phyloP scores from a whole-genome alignment of 2,888 invertebrate genomes.

The Aporophyla lueneburgensis region DNA sequence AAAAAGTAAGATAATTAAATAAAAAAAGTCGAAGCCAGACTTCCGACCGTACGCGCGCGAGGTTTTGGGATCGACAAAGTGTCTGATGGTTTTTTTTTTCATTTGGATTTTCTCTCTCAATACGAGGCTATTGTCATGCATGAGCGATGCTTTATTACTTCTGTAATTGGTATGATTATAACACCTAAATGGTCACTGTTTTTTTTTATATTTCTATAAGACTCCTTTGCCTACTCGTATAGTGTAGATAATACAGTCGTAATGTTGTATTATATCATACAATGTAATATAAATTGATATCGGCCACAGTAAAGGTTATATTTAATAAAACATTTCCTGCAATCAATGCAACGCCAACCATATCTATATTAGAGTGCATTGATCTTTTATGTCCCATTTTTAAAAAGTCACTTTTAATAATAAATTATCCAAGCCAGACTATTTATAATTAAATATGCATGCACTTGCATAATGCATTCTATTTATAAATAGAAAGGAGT shows the following conservation, averaged over 20 bases:
- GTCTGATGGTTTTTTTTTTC: background rate
- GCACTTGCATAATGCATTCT: constrained; percentile 8
- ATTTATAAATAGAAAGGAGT: constrained; percentile 24
- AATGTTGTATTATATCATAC: background rate
- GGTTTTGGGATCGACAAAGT: background rate
- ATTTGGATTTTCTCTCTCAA: background rate
- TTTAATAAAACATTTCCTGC: background rate
- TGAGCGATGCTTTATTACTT: background rate
- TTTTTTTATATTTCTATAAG: too few species aligned
- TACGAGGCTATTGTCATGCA: background rate
- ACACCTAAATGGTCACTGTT: background rate
- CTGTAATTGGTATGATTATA: background rate
- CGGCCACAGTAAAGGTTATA: background rate
- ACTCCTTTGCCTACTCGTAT: background rate
- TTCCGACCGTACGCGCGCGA: background rate
- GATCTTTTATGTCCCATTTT: constrained; percentile 19
- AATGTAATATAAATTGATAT: background rate
- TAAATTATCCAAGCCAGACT: background rate
- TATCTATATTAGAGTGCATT: background rate
- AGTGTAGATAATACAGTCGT: too few species aligned
- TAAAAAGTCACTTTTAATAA: background rate
- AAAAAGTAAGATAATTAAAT: too few species aligned
- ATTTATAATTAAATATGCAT: constrained; percentile 12
- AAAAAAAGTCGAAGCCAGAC: background rate
- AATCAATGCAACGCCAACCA: background rate